These are phyloP conservation scores for Brienomyrus brachyistius DNA, from an alignment of 2,113 vertebrate genomes.

Conservation along the genomic window DNA sequence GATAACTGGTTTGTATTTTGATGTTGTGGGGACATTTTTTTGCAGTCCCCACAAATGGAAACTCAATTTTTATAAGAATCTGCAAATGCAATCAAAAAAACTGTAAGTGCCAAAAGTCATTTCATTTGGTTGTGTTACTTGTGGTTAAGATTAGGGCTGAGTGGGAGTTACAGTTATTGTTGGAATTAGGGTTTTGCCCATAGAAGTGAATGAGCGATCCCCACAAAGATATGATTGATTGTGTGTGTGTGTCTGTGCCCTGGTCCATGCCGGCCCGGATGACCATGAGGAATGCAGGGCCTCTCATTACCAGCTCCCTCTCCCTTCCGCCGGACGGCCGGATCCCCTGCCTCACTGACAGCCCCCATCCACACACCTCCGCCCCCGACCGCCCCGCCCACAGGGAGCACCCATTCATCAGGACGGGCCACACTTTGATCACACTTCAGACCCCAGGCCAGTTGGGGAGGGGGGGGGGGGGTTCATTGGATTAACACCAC, in stretches of 20 bases:
- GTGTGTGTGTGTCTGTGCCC: neutral
- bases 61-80: neutral
- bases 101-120: neutral
- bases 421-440: slow-evolving; percentile 58
- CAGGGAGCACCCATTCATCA: slow-evolving; percentile 49
- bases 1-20: neutral
- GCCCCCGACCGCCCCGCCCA: slow-evolving; percentile 36
- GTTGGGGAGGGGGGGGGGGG: slow-evolving; percentile 20
- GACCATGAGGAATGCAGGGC: neutral
- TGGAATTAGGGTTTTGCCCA: too few relatives aligned
- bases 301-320: neutral
- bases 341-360: slow-evolving; percentile 38
- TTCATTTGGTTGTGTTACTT: neutral
- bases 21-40: neutral
- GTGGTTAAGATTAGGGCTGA: too few relatives aligned
- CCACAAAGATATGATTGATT: too few relatives aligned
- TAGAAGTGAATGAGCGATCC: too few relatives aligned
- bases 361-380: neutral
- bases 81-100: neutral
- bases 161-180: too few relatives aligned
- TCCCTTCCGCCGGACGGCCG: slow-evolving; percentile 5
- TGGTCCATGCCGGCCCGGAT: neutral
- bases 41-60: neutral
- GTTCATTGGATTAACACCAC: slow-evolving; percentile 45
- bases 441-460: slow-evolving; percentile 47